These are phyloP conservation scores for Drosophila nannoptera DNA, from an alignment of 1,140 invertebrate species.

Conservation along the genomic window DNA sequence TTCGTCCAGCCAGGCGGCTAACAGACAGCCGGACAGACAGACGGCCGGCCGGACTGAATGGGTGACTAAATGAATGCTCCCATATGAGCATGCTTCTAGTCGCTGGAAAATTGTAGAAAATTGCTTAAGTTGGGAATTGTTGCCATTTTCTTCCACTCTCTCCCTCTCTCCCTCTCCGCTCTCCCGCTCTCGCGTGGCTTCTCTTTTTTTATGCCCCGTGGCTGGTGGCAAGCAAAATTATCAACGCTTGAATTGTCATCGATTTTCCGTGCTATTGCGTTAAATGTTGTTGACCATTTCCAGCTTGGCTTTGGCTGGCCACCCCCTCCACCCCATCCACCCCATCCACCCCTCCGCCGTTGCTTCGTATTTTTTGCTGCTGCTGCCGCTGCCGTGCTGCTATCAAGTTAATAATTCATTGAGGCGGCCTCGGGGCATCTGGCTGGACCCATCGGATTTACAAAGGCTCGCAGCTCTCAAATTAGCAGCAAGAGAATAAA, in stretches of 20 bases:
- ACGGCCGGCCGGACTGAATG: constrained; percentile 1
- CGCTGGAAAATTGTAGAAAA: constrained; percentile 69
- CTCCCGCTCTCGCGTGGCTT: not conserved
- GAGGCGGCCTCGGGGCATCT: constrained; percentile 38
- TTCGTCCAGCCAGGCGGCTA: constrained; percentile 14
- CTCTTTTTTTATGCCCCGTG: constrained; percentile 10
- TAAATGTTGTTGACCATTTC: constrained; percentile 64
- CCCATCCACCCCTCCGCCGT: not conserved
- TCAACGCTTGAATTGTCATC: constrained; percentile 77
- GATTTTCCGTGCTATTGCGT: constrained; percentile 76
- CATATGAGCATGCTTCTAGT: constrained; percentile 65
- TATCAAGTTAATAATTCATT: constrained; percentile 69
- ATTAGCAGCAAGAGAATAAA: constrained; percentile 51
- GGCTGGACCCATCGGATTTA: constrained; percentile 64
- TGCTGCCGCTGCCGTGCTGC: constrained; percentile 5
- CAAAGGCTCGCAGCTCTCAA: constrained; percentile 58
- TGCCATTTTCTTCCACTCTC: constrained; percentile 54
- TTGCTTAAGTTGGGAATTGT: constrained; percentile 75
- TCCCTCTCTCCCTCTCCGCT: not conserved
- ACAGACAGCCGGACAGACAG: constrained; percentile 2
- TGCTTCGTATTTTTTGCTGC: constrained; percentile 10
- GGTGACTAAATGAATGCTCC: constrained; percentile 57
- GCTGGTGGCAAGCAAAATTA: constrained; percentile 64
- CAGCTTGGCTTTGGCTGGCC: constrained; percentile 15
- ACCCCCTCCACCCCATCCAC: not conserved